Evolutionary conservation across 2,113 vertebrate species (phyloP).

Genomic region (Willisornis vidua): DNA sequence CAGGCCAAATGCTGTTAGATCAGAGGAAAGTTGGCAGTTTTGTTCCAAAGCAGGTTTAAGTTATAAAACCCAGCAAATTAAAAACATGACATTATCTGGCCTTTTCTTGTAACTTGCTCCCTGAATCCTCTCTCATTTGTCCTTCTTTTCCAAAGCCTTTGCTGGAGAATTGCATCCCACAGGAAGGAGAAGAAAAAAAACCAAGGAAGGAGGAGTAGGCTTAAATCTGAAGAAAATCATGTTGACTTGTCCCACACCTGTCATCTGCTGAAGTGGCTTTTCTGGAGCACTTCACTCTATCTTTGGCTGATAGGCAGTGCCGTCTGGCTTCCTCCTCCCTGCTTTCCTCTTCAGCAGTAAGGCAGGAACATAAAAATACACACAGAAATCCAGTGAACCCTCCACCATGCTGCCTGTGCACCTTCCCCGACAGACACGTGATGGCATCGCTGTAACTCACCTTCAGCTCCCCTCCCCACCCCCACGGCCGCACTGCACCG

Average conservation of each 20-base stretch:
- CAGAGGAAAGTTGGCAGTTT: slow-evolving; percentile 23
- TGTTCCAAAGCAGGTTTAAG: slow-evolving; percentile 52
- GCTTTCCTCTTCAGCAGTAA: slow-evolving; percentile 55
- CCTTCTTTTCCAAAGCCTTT: neutral
- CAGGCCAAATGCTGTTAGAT: slow-evolving; percentile 37
- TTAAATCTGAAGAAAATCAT: slow-evolving; percentile 58
- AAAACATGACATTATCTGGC: slow-evolving; percentile 29
- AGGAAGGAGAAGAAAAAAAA: neutral
- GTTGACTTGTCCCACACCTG: slow-evolving; percentile 60
- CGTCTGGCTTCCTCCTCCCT: slow-evolving; percentile 59
- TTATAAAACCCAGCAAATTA: slow-evolving; percentile 52
- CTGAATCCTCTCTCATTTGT: slow-evolving; percentile 36
- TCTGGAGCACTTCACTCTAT: slow-evolving; percentile 65
- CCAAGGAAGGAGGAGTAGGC: slow-evolving; percentile 18
- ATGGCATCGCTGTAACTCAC: neutral
- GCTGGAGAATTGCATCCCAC: neutral
- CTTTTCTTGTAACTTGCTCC: slow-evolving; percentile 36
- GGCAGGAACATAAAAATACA: slow-evolving; percentile 62
- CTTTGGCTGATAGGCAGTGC: slow-evolving; percentile 65
- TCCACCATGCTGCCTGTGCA: neutral
- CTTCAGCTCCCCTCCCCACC: neutral
- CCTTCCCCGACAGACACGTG: neutral
- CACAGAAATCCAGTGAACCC: slow-evolving; percentile 49
- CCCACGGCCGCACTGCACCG: neutral
- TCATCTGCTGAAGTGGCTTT: slow-evolving; percentile 64